A percentile compares a stretch with the other conserved stretches of the same genome.
phyloP scores from a whole-genome alignment of 2,113 vertebrate genomes.

The Antidorcas marsupialis region DNA sequence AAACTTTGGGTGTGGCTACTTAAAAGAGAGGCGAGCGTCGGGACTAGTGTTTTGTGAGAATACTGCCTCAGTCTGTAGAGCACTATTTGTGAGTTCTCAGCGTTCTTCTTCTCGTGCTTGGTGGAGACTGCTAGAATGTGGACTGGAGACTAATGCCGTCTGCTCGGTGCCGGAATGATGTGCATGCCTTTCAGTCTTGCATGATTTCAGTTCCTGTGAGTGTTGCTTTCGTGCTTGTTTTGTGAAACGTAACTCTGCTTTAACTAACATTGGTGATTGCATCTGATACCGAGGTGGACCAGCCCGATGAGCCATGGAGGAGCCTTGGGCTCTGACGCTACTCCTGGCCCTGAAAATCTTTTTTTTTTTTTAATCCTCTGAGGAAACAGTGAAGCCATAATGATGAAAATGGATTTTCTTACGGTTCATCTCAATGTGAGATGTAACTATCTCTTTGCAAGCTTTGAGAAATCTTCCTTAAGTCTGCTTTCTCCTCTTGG shows the following conservation, averaged over 20 bases:
- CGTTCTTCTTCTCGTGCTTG: slow-evolving; percentile 77
- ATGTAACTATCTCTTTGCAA: slow-evolving; percentile 32
- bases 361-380: background rate
- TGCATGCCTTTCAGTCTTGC: slow-evolving; percentile 83
- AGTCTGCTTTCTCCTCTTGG: background rate
- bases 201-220: slow-evolving; percentile 77
- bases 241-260: slow-evolving; percentile 58
- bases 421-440: slow-evolving; percentile 58
- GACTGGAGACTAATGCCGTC: slow-evolving; percentile 73
- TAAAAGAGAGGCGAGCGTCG: slow-evolving; percentile 92
- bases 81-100: slow-evolving; percentile 94
- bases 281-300: slow-evolving; percentile 63
- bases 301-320: slow-evolving; percentile 41
- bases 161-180: slow-evolving; percentile 70
- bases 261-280: slow-evolving; percentile 59
- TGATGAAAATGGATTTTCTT: background rate
- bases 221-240: slow-evolving; percentile 66
- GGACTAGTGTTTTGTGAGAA: slow-evolving; percentile 98
- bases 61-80: slow-evolving; percentile 94
- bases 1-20: slow-evolving; percentile 93
- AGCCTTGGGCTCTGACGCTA: slow-evolving; percentile 28
- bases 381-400: slow-evolving; percentile 44
- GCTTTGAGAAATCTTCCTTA: slow-evolving; percentile 48
- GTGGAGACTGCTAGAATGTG: slow-evolving; percentile 75
- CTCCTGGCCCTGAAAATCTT: background rate